Evolutionary conservation across 2,888 invertebrate species (phyloP).

Genomic region (Oligia strigilis): DNA sequence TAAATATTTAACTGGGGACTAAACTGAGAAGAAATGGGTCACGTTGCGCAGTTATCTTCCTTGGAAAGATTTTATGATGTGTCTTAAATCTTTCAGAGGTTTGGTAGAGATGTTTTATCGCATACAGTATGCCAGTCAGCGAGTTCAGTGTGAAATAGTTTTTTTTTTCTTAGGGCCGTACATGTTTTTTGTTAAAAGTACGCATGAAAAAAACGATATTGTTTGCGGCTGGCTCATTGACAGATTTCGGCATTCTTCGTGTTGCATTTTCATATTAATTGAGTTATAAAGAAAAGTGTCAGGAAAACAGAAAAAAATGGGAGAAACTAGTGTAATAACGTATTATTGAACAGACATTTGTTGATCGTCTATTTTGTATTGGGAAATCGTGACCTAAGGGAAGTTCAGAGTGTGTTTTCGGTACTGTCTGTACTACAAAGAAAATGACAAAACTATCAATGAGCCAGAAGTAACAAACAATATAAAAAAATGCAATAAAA

Average conservation of each 20-base stretch:
- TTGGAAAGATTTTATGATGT: constrained; percentile 2
- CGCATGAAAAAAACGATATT: neutral
- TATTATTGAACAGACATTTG: neutral
- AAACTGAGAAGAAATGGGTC: constrained; percentile 42
- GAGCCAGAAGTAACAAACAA: neutral
- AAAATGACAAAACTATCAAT: neutral
- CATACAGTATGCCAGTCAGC: too few relatives aligned
- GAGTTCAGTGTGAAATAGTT: neutral
- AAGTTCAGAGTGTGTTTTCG: neutral
- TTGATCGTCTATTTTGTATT: too few relatives aligned
- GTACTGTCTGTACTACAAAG: too few relatives aligned
- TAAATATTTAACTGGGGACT: constrained; percentile 54
- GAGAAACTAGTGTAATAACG: neutral
- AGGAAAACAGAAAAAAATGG: neutral
- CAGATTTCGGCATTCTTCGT: too few relatives aligned
- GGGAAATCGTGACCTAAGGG: neutral
- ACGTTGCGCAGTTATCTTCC: neutral
- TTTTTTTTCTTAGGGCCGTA: neutral
- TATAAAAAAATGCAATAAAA: neutral
- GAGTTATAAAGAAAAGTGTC: neutral
- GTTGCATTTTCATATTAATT: neutral
- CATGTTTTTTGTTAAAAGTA: neutral
- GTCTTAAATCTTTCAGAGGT: neutral
- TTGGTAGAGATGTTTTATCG: neutral
- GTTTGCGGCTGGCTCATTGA: neutral